Evolutionary conservation across 2,797 vertebrate species (phyloP).

Genomic region (Botia kubotai): DNA sequence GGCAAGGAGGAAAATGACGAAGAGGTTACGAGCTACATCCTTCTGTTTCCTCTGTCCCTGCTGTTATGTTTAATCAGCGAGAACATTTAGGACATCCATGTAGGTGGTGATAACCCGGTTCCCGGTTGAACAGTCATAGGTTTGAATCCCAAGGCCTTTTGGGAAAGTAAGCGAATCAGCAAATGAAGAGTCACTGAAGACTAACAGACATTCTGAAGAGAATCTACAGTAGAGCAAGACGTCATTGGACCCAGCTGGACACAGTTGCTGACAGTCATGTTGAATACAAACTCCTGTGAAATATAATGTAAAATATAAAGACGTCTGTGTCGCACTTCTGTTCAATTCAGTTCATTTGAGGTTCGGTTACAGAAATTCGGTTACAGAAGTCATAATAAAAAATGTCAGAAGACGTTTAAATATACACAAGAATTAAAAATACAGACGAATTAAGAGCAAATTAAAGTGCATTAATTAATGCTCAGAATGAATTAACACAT

Average conservation of each 20-base stretch:
- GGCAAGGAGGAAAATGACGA: neutral
- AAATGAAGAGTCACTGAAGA: slow-evolving; percentile 24
- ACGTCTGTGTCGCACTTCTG: neutral
- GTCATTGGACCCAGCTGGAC: neutral
- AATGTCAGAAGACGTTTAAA: neutral
- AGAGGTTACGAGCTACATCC: slow-evolving; percentile 36
- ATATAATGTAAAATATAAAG: neutral
- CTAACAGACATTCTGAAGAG: neutral
- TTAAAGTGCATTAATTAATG: too few species aligned
- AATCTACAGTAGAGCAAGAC: neutral
- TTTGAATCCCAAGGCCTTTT: slow-evolving; percentile 5
- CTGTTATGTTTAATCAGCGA: slow-evolving; percentile 25
- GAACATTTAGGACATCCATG: slow-evolving; percentile 14
- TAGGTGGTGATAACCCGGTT: slow-evolving; percentile 15
- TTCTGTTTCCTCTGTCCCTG: neutral
- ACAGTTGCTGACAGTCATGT: neutral
- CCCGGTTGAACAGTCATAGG: slow-evolving; percentile 32
- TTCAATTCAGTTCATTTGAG: slow-evolving; percentile 4
- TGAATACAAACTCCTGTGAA: neutral
- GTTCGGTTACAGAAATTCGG: neutral
- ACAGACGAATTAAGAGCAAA: neutral
- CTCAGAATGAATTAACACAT: neutral
- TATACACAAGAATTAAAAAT: neutral
- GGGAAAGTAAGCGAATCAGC: neutral
- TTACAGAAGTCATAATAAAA: too few species aligned